A percentile compares a stretch with the other conserved stretches of the same genome.
These are phyloP conservation scores for Eupeodes latifasciatus DNA, from an alignment of 2,888 invertebrate genomes.

Conservation along the genomic window DNA sequence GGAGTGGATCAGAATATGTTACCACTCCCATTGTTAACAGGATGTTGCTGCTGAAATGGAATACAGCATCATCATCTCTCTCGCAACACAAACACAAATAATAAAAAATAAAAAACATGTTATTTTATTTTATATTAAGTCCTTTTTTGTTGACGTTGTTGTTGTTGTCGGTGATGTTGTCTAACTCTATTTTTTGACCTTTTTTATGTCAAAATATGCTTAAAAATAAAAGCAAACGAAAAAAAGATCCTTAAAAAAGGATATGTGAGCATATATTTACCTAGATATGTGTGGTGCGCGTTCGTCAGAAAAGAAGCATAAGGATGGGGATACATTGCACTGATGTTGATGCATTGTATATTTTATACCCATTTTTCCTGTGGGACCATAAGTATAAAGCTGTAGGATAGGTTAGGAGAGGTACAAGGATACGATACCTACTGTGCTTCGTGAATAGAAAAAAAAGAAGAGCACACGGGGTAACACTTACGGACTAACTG, in stretches of 20 bases:
- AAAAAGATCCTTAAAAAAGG: constrained; percentile 38
- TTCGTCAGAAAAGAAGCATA: constrained; percentile 20
- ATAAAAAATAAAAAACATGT: constrained; percentile 11
- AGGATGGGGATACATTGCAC: constrained; percentile 44
- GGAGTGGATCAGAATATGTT: constrained; percentile 73
- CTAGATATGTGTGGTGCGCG: not conserved
- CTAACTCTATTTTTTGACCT: constrained; percentile 57
- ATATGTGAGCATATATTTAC: constrained; percentile 5
- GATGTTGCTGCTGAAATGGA: constrained; percentile 59
- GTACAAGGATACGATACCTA: constrained; percentile 15
- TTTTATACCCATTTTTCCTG: constrained; percentile 43
- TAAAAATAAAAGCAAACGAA: constrained; percentile 11
- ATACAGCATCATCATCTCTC: constrained; percentile 49
- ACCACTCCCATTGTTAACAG: constrained; percentile 70
- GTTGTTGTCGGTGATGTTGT: constrained; percentile 42
- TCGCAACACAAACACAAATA: not conserved
- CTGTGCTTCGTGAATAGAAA: not conserved
- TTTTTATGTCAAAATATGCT: constrained; percentile 46
- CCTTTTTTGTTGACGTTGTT: constrained; percentile 1
- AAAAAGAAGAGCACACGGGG: constrained; percentile 57
- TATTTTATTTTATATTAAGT: constrained; percentile 22
- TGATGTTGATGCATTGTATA: constrained; percentile 64
- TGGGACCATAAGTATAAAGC: constrained; percentile 32
- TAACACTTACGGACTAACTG: constrained; percentile 74
- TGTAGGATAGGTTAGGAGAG: not conserved